A percentile compares a stretch with the other conserved stretches of the same genome.
phyloP scores from a whole-genome alignment of 2,888 invertebrate genomes.

The Herminia tarsipennalis region DNA sequence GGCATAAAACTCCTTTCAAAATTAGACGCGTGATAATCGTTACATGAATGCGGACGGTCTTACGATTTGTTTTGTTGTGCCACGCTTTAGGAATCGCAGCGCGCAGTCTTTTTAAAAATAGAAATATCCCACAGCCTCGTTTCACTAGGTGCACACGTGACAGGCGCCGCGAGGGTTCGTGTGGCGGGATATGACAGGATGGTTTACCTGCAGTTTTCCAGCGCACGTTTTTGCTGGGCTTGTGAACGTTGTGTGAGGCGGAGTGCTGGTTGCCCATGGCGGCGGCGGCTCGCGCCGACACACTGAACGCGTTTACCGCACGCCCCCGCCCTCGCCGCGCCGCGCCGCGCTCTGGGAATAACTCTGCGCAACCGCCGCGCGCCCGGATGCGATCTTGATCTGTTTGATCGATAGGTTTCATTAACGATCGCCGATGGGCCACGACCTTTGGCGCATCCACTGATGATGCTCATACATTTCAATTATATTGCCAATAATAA shows the following conservation, averaged over 20 bases:
- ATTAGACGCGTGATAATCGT: constrained; percentile 79
- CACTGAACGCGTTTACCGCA: constrained; percentile 69
- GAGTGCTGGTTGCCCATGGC: constrained; percentile 85
- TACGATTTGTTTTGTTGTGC: constrained; percentile 84
- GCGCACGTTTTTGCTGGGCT: constrained; percentile 91
- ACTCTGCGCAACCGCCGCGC: constrained; percentile 63
- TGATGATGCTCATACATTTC: constrained; percentile 35
- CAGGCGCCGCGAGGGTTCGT: constrained; percentile 19
- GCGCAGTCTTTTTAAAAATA: constrained; percentile 80
- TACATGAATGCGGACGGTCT: constrained; percentile 77
- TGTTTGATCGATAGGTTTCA: constrained; percentile 70
- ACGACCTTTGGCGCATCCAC: constrained; percentile 60
- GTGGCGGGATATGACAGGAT: constrained; percentile 27
- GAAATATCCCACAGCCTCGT: constrained; percentile 59
- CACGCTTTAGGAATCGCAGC: constrained; percentile 78
- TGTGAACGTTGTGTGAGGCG: constrained; percentile 74
- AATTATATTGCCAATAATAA: constrained; percentile 28
- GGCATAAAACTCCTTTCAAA: constrained; percentile 77
- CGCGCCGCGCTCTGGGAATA: constrained; percentile 71
- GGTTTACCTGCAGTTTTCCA: constrained; percentile 94
- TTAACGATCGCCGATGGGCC: constrained; percentile 51
- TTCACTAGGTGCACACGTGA: constrained; percentile 29
- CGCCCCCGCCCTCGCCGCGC: constrained; percentile 54
- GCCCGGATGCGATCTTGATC: constrained; percentile 72
- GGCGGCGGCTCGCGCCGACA: constrained; percentile 82